phyloP scores from a whole-genome alignment of 2,888 invertebrate genomes.

The Furcula furcula region DNA sequence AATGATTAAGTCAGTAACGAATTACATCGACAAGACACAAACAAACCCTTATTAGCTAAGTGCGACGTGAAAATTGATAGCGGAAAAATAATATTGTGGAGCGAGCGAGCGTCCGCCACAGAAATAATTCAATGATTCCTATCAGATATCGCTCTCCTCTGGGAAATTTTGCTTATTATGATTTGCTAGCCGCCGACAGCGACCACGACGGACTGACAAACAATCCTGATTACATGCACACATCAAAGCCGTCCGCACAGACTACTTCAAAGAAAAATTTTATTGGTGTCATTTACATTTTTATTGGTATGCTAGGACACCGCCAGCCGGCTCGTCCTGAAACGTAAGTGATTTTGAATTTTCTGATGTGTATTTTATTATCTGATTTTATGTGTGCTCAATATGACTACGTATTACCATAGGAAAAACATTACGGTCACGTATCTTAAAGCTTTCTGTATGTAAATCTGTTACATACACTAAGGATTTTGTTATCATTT shows the following conservation, averaged over 20 bases:
- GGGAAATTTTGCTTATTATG: constrained; percentile 58
- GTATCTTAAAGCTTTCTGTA: constrained; percentile 42
- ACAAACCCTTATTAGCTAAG: constrained; percentile 20
- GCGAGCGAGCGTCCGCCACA: constrained; percentile 14
- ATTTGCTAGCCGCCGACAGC: constrained; percentile 34
- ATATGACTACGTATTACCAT: constrained; percentile 73
- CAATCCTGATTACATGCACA: constrained; percentile 60
- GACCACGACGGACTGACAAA: constrained; percentile 45
- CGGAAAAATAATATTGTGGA: constrained; percentile 20
- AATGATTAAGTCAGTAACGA: too few relatives aligned
- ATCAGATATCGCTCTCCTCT: constrained; percentile 43
- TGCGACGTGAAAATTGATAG: constrained; percentile 24
- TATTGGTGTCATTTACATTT: constrained; percentile 79
- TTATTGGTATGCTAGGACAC: constrained; percentile 79
- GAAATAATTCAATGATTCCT: constrained; percentile 53
- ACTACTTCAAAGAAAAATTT: constrained; percentile 77
- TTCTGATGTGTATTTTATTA: constrained; percentile 81
- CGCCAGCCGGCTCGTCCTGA: constrained; percentile 64
- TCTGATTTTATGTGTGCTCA: constrained; percentile 76
- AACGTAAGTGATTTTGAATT: constrained; percentile 82
- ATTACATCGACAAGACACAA: too few relatives aligned
- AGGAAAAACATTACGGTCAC: constrained; percentile 63
- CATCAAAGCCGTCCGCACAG: constrained; percentile 65
- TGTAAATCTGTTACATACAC: constrained; percentile 38
- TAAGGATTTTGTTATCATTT: constrained; percentile 18